phyloP scores from a whole-genome alignment of 1,140 invertebrate species.

The Zaprionus africanus region DNA sequence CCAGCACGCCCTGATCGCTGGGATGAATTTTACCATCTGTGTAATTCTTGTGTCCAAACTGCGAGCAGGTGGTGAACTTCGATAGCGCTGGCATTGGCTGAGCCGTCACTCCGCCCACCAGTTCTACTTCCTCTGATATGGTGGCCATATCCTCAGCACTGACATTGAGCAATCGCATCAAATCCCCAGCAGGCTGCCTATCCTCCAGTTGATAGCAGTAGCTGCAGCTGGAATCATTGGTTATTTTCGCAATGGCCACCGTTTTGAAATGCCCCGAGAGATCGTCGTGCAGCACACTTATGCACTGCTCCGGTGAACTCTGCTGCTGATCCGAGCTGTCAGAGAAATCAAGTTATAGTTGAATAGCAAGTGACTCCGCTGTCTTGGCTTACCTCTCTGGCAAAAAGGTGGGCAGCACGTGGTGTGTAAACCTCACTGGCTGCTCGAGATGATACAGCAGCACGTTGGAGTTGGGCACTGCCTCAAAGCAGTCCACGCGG shows the following conservation, averaged over 20 bases:
- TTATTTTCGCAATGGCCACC: conserved; percentile 41
- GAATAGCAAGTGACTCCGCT: not conserved
- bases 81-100: conserved; percentile 55
- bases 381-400: conserved; percentile 61
- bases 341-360: not conserved
- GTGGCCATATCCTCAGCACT: conserved; percentile 75
- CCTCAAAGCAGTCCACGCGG: conserved; percentile 85
- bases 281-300: conserved; percentile 76
- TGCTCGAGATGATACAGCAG: conserved; percentile 87
- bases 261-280: conserved; percentile 69
- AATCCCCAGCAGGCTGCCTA: conserved; percentile 53
- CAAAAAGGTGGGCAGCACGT: conserved; percentile 87
- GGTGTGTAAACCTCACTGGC: conserved; percentile 86
- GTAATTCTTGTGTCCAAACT: conserved; percentile 65
- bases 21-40: conserved; percentile 40
- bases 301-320: conserved; percentile 54
- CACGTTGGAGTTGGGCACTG: conserved; percentile 85
- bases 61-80: conserved; percentile 72
- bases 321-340: conserved; percentile 26
- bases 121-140: conserved; percentile 73
- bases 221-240: conserved; percentile 42
- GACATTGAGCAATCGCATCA: conserved; percentile 64
- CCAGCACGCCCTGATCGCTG: conserved; percentile 76
- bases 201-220: conserved; percentile 72
- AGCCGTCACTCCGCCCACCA: conserved; percentile 43